Percentiles rank a stretch among this genome's conserved stretches.
phyloP scores from a whole-genome alignment of 2,888 invertebrate species.

The Andrena bucephala region DNA sequence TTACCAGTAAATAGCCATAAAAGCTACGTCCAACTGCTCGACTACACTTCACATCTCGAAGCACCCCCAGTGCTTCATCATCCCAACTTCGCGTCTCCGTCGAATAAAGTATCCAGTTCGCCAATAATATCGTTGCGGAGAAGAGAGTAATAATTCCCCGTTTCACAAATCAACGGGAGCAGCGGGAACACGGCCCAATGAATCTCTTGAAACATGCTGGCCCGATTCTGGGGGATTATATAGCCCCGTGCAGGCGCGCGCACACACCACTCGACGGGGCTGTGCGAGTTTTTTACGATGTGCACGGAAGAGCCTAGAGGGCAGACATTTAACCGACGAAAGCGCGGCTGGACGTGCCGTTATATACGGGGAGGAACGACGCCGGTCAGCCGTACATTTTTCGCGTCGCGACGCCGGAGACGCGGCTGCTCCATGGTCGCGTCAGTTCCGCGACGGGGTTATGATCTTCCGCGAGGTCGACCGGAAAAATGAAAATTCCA shows the following conservation, averaged over 20 bases:
- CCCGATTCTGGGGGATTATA: slow-evolving; percentile 40
- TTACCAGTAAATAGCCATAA: too few relatives aligned
- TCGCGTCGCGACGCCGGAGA: slow-evolving; percentile 56
- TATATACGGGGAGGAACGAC: slow-evolving; percentile 53
- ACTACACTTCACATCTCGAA: background rate
- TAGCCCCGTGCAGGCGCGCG: slow-evolving; percentile 2
- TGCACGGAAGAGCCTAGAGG: slow-evolving; percentile 35
- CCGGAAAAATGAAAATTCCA: slow-evolving; percentile 82
- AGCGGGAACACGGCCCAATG: slow-evolving; percentile 30
- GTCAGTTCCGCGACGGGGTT: slow-evolving; percentile 59
- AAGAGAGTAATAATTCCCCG: slow-evolving; percentile 28
- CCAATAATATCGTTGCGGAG: background rate
- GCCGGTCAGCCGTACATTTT: slow-evolving; percentile 74
- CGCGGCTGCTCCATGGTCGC: background rate
- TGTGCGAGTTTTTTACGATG: slow-evolving; percentile 50
- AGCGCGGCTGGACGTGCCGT: slow-evolving; percentile 25
- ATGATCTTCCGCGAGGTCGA: slow-evolving; percentile 80
- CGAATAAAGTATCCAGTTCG: background rate
- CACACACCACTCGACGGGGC: background rate
- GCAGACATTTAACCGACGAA: slow-evolving; percentile 46
- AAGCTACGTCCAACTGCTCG: background rate
- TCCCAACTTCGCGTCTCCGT: background rate
- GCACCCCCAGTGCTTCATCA: background rate
- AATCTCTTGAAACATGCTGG: slow-evolving; percentile 37
- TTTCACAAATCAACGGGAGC: slow-evolving; percentile 14